Evolutionary conservation across 1,140 invertebrate species (phyloP), one percentile per base, ranked within the genome.

Genomic region (Drosophila lini): DNA sequence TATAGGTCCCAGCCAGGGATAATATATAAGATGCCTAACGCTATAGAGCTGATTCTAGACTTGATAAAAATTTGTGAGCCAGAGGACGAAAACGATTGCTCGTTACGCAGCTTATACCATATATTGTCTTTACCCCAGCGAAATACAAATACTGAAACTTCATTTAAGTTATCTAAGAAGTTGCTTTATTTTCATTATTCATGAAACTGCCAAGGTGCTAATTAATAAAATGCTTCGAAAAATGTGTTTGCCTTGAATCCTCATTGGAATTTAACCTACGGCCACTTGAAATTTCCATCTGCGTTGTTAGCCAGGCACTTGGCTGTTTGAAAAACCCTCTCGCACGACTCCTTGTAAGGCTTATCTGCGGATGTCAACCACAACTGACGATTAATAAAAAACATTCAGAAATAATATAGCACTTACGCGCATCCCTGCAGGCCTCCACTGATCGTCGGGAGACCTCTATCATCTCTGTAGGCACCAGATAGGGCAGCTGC

Each of bases 391-490:
- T 28, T 28, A 16, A 52, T 11, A 7, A 22, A 36, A 1, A 13
- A 19, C 34, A 0, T 9, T 4, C 4, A 22, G 0, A 38, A 10
- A 15, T 38, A 1, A 15, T n/a, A 22, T 0, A 22, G 0, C 41
- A 91, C 86, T 91, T 86, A 92, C 91, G 91, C 28, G 63, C 48
- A 59, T 92, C 90, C 74, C 80, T 86, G 71, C 90, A 92, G 53
- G 69, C 42, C n/a, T 53, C 62, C 0, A 92, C 45, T 5, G 91
- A 82, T 19, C 8, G 11, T 38, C 41, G 62, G 9, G 84, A 82
- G 1, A 56, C 36, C 16, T 75, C 77, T 45, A 76, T 74, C 41
- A 92, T 59, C 42, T 91, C 88, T 0, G 62, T 28, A 9, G 91
- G 91, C 25, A 92, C 38, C 28, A 71, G 31, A 88, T 91, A 7